Evolutionary conservation across 2,113 vertebrate species (phyloP).

Genomic region (Oncorhynchus clarkii): DNA sequence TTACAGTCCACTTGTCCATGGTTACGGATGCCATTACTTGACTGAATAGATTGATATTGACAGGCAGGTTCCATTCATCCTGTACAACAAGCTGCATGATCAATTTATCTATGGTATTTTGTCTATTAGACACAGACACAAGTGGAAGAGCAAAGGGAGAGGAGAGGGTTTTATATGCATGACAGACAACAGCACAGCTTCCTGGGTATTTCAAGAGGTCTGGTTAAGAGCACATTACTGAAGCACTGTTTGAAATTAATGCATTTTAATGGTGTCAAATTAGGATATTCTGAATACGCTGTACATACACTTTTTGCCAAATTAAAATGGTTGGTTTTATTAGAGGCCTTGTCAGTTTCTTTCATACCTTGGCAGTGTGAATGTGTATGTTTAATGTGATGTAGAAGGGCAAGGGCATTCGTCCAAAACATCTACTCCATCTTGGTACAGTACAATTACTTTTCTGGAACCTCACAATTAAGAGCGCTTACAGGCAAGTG

Average conservation of each 20-base stretch:
- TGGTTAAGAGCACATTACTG: slow-evolving; percentile 72
- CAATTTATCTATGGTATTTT: background rate
- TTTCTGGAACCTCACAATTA: slow-evolving; percentile 48
- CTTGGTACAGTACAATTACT: slow-evolving; percentile 45
- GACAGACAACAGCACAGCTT: slow-evolving; percentile 68
- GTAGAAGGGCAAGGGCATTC: slow-evolving; percentile 22
- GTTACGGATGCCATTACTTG: slow-evolving; percentile 53
- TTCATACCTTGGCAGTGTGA: slow-evolving; percentile 27
- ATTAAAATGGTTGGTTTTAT: slow-evolving; percentile 67
- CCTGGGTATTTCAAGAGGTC: slow-evolving; percentile 55
- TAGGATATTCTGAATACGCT: slow-evolving; percentile 62
- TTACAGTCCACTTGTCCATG: slow-evolving; percentile 41
- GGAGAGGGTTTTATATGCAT: slow-evolving; percentile 55
- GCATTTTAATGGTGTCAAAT: slow-evolving; percentile 73
- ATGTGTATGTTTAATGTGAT: background rate
- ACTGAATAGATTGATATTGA: slow-evolving; percentile 30
- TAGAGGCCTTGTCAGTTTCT: slow-evolving; percentile 47
- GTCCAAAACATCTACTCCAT: slow-evolving; percentile 41
- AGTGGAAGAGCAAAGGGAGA: slow-evolving; percentile 12
- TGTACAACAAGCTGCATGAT: slow-evolving; percentile 7
- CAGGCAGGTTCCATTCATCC: slow-evolving; percentile 29
- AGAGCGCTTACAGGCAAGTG: slow-evolving; percentile 49
- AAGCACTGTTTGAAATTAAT: slow-evolving; percentile 65
- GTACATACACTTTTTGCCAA: slow-evolving; percentile 77
- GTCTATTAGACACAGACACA: slow-evolving; percentile 16